phyloP scores from a whole-genome alignment of 2,888 invertebrate genomes.

The Hypena proboscidalis region DNA sequence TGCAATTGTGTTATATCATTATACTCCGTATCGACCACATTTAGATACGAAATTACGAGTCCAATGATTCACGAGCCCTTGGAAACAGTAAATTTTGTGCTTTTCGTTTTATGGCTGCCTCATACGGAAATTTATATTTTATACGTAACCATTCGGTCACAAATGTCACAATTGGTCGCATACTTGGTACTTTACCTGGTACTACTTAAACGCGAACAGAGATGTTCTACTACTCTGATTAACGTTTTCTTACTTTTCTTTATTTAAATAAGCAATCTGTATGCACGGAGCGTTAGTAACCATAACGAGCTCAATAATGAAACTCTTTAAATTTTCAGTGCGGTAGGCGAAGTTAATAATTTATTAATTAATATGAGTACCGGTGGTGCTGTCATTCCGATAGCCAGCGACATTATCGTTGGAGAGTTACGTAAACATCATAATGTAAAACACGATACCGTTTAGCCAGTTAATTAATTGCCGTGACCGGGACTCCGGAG shows the following conservation, averaged over 20 bases:
- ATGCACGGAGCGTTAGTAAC: conserved; percentile 70
- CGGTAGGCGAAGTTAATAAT: conserved; percentile 74
- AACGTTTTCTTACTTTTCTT: conserved; percentile 59
- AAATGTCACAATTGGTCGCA: conserved; percentile 19
- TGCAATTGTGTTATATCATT: background rate
- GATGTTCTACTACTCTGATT: conserved; percentile 40
- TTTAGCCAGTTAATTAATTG: conserved; percentile 84
- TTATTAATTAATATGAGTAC: conserved; percentile 79
- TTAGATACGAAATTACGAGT: conserved; percentile 50
- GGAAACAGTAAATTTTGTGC: conserved; percentile 60
- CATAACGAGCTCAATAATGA: conserved; percentile 73
- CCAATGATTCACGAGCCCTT: conserved; percentile 62
- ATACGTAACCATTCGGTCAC: conserved; percentile 15
- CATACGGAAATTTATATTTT: conserved; percentile 39
- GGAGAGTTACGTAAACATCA: conserved; percentile 82
- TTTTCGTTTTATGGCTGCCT: conserved; percentile 55
- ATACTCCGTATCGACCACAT: background rate
- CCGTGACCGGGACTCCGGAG: conserved; percentile 68
- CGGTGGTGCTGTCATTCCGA: conserved; percentile 69
- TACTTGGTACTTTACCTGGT: background rate
- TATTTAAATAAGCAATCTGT: conserved; percentile 75
- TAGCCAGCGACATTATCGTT: conserved; percentile 76
- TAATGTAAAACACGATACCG: conserved; percentile 82
- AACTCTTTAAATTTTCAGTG: conserved; percentile 79
- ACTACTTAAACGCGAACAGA: conserved; percentile 20